Percentiles rank a stretch among this genome's conserved stretches.
phyloP scores from a whole-genome alignment of 2,113 vertebrate genomes.

The Sylvia atricapilla region DNA sequence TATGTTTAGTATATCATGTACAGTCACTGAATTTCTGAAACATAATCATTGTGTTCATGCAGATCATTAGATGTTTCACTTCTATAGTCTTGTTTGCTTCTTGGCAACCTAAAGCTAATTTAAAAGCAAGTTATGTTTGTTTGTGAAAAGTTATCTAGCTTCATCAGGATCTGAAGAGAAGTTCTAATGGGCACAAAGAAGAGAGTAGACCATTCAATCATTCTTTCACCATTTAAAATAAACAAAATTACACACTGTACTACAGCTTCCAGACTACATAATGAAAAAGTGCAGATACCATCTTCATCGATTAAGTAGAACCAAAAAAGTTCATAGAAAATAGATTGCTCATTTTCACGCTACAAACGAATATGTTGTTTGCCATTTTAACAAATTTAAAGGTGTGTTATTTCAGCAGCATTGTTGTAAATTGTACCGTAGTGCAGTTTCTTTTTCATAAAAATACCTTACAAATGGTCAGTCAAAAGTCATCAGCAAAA shows the following conservation, averaged over 20 bases:
- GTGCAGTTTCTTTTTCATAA: conserved; percentile 86
- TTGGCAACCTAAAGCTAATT: conserved; percentile 73
- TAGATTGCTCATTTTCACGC: conserved; percentile 80
- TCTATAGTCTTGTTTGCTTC: conserved; percentile 58
- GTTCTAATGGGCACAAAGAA: conserved; percentile 72
- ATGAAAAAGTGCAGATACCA: conserved; percentile 76
- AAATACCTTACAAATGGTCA: conserved; percentile 87
- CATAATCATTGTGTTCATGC: conserved; percentile 72
- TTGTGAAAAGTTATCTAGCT: conserved; percentile 52
- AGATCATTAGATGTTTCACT: conserved; percentile 68
- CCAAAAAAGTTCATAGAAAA: conserved; percentile 82
- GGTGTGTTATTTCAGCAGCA: conserved; percentile 90
- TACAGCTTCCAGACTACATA: conserved; percentile 68
- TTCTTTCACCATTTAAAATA: conserved; percentile 71
- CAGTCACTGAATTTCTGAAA: conserved; percentile 70
- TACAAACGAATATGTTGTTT: conserved; percentile 76
- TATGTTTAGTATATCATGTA: conserved; percentile 73
- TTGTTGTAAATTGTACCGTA: conserved; percentile 87
- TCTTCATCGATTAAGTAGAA: conserved; percentile 74
- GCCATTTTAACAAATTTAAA: conserved; percentile 80
- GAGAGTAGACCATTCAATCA: conserved; percentile 69
- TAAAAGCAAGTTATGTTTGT: conserved; percentile 65
- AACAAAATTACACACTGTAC: conserved; percentile 69
- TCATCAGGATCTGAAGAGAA: conserved; percentile 64
- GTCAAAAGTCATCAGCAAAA: conserved; percentile 86